phyloP scores from a whole-genome alignment of 2,888 invertebrate species.

The Drosophila phalerata region DNA sequence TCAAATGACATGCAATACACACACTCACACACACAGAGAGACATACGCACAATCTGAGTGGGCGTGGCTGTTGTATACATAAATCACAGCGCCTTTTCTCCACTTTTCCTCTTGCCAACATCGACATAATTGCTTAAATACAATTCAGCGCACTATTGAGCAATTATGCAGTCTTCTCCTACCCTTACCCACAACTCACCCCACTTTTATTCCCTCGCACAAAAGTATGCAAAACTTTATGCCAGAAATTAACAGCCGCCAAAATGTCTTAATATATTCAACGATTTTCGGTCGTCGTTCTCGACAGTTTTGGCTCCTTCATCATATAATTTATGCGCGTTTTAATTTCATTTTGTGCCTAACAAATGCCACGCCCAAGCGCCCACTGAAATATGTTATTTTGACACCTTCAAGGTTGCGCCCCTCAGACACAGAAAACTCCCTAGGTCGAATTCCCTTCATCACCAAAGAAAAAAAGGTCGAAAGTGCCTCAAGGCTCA shows the following conservation, averaged over 20 bases:
- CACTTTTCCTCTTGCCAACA: background rate
- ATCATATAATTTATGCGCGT: slow-evolving; percentile 79
- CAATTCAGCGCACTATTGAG: slow-evolving; percentile 74
- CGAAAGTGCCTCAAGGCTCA: slow-evolving; percentile 9
- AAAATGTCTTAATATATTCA: slow-evolving; percentile 80
- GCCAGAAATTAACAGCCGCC: slow-evolving; percentile 53
- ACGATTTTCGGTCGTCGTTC: slow-evolving; percentile 50
- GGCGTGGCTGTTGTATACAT: slow-evolving; percentile 47
- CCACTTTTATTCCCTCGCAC: background rate
- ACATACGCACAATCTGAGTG: background rate
- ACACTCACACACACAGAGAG: slow-evolving; percentile 15
- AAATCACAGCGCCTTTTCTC: slow-evolving; percentile 61
- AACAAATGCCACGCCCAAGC: slow-evolving; percentile 74
- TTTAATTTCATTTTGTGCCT: slow-evolving; percentile 80
- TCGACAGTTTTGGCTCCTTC: slow-evolving; percentile 34
- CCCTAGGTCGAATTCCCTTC: background rate
- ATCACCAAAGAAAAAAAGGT: slow-evolving; percentile 4
- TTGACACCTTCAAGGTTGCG: slow-evolving; percentile 80
- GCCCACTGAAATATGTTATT: slow-evolving; percentile 72
- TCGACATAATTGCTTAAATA: slow-evolving; percentile 74
- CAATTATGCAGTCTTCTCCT: slow-evolving; percentile 63
- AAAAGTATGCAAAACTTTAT: slow-evolving; percentile 66
- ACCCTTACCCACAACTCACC: background rate
- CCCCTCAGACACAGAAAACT: slow-evolving; percentile 41
- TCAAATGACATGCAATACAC: slow-evolving; percentile 67